Percentiles rank a stretch among this genome's conserved stretches.
These are phyloP conservation scores for Parnassius apollo DNA, from an alignment of 2,888 invertebrate species.

Conservation along the genomic window DNA sequence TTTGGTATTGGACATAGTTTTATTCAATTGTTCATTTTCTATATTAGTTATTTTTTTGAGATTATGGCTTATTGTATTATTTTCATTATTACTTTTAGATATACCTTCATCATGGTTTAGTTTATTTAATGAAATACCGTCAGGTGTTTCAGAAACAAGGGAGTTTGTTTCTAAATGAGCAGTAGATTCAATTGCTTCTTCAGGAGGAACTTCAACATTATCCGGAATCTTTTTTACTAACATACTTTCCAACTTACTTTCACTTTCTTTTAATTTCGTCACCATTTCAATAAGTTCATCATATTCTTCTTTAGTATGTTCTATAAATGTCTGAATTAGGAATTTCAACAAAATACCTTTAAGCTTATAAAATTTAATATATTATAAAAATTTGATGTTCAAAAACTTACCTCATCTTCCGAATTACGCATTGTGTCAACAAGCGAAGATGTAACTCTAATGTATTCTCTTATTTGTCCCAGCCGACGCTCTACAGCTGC, in stretches of 20 bases:
- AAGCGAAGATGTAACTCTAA: slow-evolving; percentile 85
- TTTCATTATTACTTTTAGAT: slow-evolving; percentile 49
- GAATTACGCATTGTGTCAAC: slow-evolving; percentile 86
- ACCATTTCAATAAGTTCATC: slow-evolving; percentile 85
- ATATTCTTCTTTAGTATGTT: slow-evolving; percentile 77
- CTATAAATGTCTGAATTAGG: slow-evolving; percentile 74
- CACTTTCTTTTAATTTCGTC: slow-evolving; percentile 86
- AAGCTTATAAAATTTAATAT: slow-evolving; percentile 3
- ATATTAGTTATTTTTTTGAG: slow-evolving; percentile 72
- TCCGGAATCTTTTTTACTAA: slow-evolving; percentile 63
- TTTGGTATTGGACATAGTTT: slow-evolving; percentile 54
- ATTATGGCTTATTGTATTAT: slow-evolving; percentile 46
- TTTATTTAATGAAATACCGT: slow-evolving; percentile 34
- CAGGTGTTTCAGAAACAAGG: slow-evolving; percentile 34
- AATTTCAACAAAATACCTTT: slow-evolving; percentile 40
- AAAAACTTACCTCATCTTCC: slow-evolving; percentile 82
- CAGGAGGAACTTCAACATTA: slow-evolving; percentile 60
- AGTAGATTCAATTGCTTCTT: slow-evolving; percentile 40
- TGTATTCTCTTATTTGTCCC: slow-evolving; percentile 87
- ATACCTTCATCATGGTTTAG: slow-evolving; percentile 41
- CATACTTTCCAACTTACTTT: slow-evolving; percentile 83
- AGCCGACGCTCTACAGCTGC: slow-evolving; percentile 85
- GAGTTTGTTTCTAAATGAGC: slow-evolving; percentile 33
- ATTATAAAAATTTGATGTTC: slow-evolving; percentile 26
- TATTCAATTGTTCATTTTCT: slow-evolving; percentile 74